These are phyloP conservation scores for Caenorhabditis sp. DNA, from an alignment of 2,888 invertebrate species.

Conservation along the genomic window DNA sequence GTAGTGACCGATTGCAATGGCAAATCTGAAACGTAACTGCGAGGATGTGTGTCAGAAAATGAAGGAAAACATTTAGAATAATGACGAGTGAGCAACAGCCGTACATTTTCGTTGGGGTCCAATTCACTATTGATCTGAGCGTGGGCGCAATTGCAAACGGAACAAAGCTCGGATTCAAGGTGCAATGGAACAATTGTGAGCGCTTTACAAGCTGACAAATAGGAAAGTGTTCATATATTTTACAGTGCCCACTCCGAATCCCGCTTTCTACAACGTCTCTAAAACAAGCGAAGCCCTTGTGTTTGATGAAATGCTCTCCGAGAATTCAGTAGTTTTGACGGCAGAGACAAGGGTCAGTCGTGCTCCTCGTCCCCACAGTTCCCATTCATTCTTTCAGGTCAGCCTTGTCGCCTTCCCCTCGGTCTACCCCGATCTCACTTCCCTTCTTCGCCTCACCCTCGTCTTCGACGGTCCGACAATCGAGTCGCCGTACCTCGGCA, in stretches of 20 bases:
- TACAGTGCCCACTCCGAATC: slow-evolving; percentile 11
- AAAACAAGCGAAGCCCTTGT: slow-evolving; percentile 11
- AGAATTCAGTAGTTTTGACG: slow-evolving; percentile 20
- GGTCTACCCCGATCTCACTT: slow-evolving; percentile 10
- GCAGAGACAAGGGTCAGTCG: slow-evolving; percentile 20
- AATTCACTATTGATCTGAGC: slow-evolving; percentile 17
- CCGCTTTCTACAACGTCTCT: not conserved
- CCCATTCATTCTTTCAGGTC: slow-evolving; percentile 2
- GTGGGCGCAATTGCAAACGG: slow-evolving; percentile 5
- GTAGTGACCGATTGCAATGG: slow-evolving; percentile 24
- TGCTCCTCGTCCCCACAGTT: not conserved
- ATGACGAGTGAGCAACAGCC: slow-evolving; percentile 41
- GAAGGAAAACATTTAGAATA: no score
- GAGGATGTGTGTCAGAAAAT: not conserved
- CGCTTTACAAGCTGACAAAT: not conserved
- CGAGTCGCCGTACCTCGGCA: slow-evolving; percentile 24
- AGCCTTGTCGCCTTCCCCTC: slow-evolving; percentile 30
- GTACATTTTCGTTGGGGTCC: slow-evolving; percentile 22
- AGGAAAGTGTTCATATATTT: not conserved
- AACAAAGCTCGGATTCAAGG: slow-evolving; percentile 20
- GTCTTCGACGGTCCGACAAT: slow-evolving; percentile 32
- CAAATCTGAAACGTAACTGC: slow-evolving; percentile 14
- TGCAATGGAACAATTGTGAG: slow-evolving; percentile 26
- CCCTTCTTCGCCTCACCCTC: slow-evolving; percentile 26
- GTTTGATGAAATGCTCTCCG: slow-evolving; percentile 25